phyloP scores from a whole-genome alignment of 2,113 vertebrate genomes.

The Syrmaticus mikado region DNA sequence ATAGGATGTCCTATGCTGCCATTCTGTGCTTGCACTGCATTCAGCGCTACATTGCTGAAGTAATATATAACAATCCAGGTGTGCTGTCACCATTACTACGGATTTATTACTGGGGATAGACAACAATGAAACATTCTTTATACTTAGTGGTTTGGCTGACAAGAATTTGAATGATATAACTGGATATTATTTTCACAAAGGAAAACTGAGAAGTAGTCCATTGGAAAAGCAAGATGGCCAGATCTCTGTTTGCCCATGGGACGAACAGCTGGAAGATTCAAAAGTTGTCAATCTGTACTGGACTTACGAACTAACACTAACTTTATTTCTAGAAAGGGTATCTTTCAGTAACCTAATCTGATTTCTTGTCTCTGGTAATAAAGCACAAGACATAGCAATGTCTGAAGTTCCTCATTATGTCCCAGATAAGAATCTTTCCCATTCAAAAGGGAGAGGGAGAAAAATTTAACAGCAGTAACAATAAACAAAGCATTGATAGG shows the following conservation, averaged over 20 bases:
- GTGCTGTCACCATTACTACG: not conserved
- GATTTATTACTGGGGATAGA: not conserved
- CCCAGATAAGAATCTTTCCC: not conserved
- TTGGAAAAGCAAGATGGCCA: not conserved
- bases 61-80: fast-evolving
- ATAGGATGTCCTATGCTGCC: not conserved
- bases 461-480: not conserved
- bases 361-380: not conserved
- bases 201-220: not conserved
- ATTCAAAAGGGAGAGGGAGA: not conserved
- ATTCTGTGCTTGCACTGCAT: not conserved
- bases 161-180: not conserved
- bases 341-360: not conserved
- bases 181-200: not conserved
- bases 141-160: not conserved
- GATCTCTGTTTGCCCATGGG: not conserved
- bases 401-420: not conserved
- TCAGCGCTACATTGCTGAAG: not conserved
- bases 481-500: constrained; percentile 27
- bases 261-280: not conserved
- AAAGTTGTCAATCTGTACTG: not conserved
- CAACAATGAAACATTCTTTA: not conserved
- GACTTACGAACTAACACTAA: not conserved
- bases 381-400: not conserved
- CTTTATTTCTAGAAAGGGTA: not conserved